A percentile compares a stretch with the other conserved stretches of the same genome.
These are phyloP conservation scores for Ciona savignyi DNA, from an alignment of 23 tunicate species.

Conservation along the genomic window DNA sequence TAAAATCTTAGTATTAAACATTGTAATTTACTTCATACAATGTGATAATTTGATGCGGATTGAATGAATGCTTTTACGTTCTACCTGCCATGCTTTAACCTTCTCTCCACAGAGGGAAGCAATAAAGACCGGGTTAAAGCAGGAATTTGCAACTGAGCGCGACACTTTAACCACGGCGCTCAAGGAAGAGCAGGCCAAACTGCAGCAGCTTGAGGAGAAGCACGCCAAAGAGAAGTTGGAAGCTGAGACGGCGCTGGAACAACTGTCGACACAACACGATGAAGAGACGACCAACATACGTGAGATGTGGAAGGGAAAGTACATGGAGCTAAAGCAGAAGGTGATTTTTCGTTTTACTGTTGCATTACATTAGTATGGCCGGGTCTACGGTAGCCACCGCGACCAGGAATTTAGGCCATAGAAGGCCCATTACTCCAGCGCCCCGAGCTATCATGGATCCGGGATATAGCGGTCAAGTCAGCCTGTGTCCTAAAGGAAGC, in stretches of 20 bases:
- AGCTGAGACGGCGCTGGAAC: constrained; percentile 11
- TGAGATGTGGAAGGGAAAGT: constrained; percentile 46
- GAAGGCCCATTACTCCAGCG: too few relatives aligned
- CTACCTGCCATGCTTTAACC: too few relatives aligned
- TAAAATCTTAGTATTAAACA: too few relatives aligned
- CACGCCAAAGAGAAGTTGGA: neutral
- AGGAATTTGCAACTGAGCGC: constrained; percentile 11
- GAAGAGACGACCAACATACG: constrained; percentile 13
- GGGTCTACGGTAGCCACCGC: too few relatives aligned
- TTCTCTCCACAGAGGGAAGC: constrained; percentile 41
- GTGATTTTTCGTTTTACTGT: constrained; percentile 11
- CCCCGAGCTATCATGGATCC: too few relatives aligned
- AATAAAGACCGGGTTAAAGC: constrained; percentile 4
- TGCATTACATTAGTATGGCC: too few relatives aligned
- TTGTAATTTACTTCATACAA: too few relatives aligned
- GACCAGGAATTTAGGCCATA: too few relatives aligned
- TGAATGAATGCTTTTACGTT: too few relatives aligned
- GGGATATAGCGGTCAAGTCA: too few relatives aligned
- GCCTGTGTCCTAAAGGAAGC: too few relatives aligned
- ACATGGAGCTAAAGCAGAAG: constrained; percentile 59
- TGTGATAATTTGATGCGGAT: too few relatives aligned
- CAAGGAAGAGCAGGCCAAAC: neutral
- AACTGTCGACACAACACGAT: constrained; percentile 12
- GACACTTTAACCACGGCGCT: neutral
- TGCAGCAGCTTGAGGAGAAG: constrained; percentile 6